Conservation (phyloP, 2,113 vertebrate genomes). For the Proterorhinus semilunaris region DNA sequence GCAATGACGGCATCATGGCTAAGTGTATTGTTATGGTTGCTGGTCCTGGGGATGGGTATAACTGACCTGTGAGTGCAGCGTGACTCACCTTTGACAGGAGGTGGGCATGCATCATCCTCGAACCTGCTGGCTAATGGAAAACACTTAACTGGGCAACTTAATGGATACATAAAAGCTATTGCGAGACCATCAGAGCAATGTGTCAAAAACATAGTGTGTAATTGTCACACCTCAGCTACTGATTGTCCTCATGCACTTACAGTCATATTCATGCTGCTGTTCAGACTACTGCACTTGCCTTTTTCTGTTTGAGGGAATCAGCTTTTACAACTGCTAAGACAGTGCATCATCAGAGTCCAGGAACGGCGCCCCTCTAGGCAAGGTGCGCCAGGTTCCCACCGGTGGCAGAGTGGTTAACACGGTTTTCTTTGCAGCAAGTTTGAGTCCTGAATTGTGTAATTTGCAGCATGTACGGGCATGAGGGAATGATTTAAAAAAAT, state of each 20-base stretch:
- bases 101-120: constrained; percentile 43
- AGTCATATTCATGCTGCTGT: background rate
- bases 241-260: constrained; percentile 32
- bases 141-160: constrained; percentile 47
- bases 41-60: constrained; percentile 39
- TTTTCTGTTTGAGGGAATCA: too few relatives aligned
- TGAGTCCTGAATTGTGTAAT: too few relatives aligned
- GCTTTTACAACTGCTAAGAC: too few relatives aligned
- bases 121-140: constrained; percentile 36
- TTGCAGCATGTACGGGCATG: too few relatives aligned
- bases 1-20: constrained; percentile 8
- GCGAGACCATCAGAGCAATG: constrained; percentile 29
- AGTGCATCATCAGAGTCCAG: too few relatives aligned
- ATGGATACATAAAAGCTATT: constrained; percentile 45
- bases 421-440: too few relatives aligned
- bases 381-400: too few relatives aligned
- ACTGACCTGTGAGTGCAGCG: constrained; percentile 37
- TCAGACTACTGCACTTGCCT: background rate
- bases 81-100: constrained; percentile 52
- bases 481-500: too few relatives aligned
- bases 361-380: too few relatives aligned
- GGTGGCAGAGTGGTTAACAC: too few relatives aligned
- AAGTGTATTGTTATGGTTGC: constrained; percentile 19
- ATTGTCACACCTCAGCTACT: constrained; percentile 22
- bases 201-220: constrained; percentile 32